phyloP scores from a whole-genome alignment of 2,113 vertebrate genomes.

The Acinonyx jubatus region DNA sequence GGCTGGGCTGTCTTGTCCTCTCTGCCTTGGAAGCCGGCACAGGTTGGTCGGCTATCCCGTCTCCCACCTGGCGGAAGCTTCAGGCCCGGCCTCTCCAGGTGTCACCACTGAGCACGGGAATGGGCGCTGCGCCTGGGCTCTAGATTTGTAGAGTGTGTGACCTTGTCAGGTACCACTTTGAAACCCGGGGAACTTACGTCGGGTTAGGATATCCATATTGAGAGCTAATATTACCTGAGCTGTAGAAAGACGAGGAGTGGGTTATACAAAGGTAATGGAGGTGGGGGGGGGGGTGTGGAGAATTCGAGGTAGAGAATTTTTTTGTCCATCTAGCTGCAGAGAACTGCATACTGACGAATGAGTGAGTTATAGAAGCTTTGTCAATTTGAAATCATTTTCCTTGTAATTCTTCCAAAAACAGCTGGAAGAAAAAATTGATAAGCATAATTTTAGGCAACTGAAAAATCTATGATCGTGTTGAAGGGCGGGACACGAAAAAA shows the following conservation, averaged over 20 bases:
- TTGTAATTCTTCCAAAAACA: background rate
- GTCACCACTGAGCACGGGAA: background rate
- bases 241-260: background rate
- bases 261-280: background rate
- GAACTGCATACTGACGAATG: background rate
- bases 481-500: conserved; percentile 39
- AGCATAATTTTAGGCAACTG: conserved; percentile 28
- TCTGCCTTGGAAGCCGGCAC: background rate
- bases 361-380: background rate
- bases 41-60: background rate
- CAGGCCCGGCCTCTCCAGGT: background rate
- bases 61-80: background rate
- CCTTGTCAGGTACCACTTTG: conserved; percentile 35
- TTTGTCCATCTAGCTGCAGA: background rate
- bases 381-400: background rate
- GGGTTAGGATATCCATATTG: background rate
- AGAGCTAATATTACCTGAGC: background rate
- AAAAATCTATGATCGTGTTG: background rate
- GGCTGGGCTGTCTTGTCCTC: background rate
- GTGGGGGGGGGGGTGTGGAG: background rate
- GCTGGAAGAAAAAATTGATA: background rate
- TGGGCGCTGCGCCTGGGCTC: background rate
- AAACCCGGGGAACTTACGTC: background rate
- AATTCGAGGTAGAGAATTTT: background rate
- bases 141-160: background rate